A percentile compares a stretch with the other conserved stretches of the same genome.
Evolutionary conservation across 2,797 vertebrate genomes (phyloP).

Genomic region (Spheniscus humboldti): DNA sequence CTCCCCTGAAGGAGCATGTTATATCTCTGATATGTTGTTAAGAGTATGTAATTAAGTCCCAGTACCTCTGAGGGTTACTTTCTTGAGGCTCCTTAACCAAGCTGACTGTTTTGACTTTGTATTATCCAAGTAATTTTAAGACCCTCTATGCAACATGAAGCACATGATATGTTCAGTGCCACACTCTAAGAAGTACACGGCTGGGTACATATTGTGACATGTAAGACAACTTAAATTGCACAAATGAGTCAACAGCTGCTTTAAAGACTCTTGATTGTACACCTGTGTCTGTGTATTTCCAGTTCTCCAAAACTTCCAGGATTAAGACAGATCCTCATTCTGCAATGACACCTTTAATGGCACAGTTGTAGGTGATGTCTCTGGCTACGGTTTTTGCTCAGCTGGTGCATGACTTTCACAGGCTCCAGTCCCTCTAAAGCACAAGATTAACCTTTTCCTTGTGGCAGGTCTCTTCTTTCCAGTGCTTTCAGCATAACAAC

Average conservation of each 20-base stretch:
- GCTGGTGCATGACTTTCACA: neutral
- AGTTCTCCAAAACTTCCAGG: constrained; percentile 6
- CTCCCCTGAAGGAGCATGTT: neutral
- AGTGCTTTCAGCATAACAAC: constrained; percentile 23
- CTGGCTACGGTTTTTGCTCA: neutral
- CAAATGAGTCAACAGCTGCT: constrained; percentile 49
- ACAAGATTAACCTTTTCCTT: constrained; percentile 25
- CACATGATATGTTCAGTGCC: neutral
- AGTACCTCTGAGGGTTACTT: constrained; percentile 7
- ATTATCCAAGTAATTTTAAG: neutral
- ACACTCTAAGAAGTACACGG: neutral
- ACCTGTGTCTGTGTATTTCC: constrained; percentile 13
- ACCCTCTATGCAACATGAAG: neutral
- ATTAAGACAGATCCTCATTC: neutral
- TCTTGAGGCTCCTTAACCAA: neutral
- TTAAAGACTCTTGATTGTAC: constrained; percentile 45
- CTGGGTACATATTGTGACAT: neutral
- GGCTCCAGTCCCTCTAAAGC: neutral
- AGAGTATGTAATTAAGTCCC: neutral
- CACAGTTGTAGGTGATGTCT: neutral
- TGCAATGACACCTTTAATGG: neutral
- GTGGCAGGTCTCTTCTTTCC: constrained; percentile 54
- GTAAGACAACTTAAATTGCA: constrained; percentile 42
- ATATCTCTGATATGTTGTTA: neutral
- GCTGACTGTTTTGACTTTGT: neutral